Evolutionary conservation across 2,888 invertebrate genomes (phyloP), one percentile per base, ranked within the genome.

Genomic region (Cantharis flavilabris): DNA sequence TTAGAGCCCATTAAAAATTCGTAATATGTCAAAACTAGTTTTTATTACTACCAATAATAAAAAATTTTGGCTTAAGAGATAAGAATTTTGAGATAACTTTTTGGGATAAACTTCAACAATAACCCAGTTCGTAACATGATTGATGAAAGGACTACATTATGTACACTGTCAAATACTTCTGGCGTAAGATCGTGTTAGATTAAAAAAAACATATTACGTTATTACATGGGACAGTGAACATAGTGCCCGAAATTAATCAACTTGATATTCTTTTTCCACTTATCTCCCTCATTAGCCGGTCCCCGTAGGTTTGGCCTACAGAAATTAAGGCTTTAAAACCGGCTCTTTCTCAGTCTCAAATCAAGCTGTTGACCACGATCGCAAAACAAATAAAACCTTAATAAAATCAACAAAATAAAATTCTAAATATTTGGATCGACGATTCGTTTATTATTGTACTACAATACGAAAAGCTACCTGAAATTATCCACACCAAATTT

Each of bases 221-320:
- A 82, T 82, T 82, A 82, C 78, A 79, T 77, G 79, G 80, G 82
- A 81, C 77, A 79, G 81, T 80, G 77, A 79, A 80, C 81, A 80
- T 81, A 83, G 80, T 82, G 76, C 79, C 80, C 81, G 78, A 81
- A 82, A 83, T 83, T 83, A 83, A 83, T 83, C 83, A 83, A 79
- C 81, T 80, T 77, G 74, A 76, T 80, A 80, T 81, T 77, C 80
- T 80, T 75, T 80, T 76, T 79, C 82, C 82, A 79, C 82, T 82
- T 80, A 82, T 81, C 81, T 83, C 82, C 82, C 83, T 83, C 82
- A 83, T 83, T 83, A 83, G 81, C 81, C 82, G 79, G 81, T 81
- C 82, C 81, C 81, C 80, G 80, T 77, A 76, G 82, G 82, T 81
- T 76, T 79, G 81, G 76, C 82, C 82, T 75, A 78, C 77, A 80